phyloP scores from a whole-genome alignment of 2,113 vertebrate genomes.

The Phalacrocorax pelagicus region DNA sequence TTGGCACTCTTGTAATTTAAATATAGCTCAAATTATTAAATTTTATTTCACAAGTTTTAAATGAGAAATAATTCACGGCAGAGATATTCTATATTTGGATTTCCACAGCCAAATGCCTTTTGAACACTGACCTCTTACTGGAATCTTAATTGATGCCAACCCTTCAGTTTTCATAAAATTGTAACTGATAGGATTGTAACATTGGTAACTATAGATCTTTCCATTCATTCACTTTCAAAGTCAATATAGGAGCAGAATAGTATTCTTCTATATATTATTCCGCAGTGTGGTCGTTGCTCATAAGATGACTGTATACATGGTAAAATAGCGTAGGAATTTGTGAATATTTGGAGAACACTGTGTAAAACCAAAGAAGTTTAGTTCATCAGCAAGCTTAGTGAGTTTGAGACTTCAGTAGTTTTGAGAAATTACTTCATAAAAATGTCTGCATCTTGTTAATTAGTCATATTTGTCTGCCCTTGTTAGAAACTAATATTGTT shows the following conservation, averaged over 20 bases:
- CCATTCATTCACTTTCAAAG: not conserved
- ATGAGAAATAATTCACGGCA: not conserved
- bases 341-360: not conserved
- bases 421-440: not conserved
- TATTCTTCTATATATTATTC: not conserved
- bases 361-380: not conserved
- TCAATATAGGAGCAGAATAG: not conserved
- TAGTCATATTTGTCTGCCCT: not conserved
- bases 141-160: not conserved
- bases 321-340: not conserved
- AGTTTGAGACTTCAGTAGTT: not conserved
- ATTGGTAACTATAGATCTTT: not conserved
- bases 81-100: not conserved
- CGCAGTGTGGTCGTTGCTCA: not conserved
- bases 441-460: not conserved
- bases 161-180: not conserved
- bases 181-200: not conserved
- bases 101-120: conserved; percentile 2
- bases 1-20: conserved; percentile 49
- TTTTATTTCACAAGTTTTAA: conserved; percentile 36
- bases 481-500: not conserved
- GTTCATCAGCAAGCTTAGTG: not conserved
- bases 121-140: not conserved
- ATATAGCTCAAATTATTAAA: conserved; percentile 37
- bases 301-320: not conserved